Evolutionary conservation across 37 sponge, comb jelly and placozoan genomes (phyloP).

Genomic region (Oscarella lobularis): DNA sequence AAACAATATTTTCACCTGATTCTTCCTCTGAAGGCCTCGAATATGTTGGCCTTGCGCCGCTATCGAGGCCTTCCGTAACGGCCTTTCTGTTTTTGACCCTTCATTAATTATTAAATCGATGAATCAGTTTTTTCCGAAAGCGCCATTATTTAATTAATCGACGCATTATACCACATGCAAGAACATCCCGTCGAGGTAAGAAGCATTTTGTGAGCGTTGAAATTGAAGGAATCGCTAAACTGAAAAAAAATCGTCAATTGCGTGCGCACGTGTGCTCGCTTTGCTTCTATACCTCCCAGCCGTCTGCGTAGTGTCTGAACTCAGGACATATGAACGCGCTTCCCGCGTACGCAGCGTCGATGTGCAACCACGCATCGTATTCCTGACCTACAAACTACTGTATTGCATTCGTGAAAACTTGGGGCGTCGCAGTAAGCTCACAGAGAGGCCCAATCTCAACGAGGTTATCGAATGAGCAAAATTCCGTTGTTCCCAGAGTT

Average conservation of each 20-base stretch:
- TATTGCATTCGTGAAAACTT: too few species aligned
- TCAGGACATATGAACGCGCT: neutral
- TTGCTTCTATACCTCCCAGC: neutral
- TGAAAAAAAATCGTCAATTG: neutral
- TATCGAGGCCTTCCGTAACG: neutral
- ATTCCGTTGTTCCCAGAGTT: neutral
- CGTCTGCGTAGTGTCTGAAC: neutral
- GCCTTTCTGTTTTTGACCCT: neutral
- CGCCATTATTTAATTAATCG: too few species aligned
- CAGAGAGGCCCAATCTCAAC: neutral
- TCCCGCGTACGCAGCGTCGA: neutral
- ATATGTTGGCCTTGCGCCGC: neutral
- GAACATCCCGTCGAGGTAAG: neutral
- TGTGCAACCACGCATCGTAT: neutral
- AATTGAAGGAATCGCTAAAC: neutral
- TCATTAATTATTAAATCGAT: neutral
- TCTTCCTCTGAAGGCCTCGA: neutral
- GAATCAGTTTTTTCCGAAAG: too few species aligned
- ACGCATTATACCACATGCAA: neutral
- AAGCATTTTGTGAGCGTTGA: neutral
- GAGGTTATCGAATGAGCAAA: neutral
- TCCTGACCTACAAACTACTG: neutral
- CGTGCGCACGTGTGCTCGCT: neutral
- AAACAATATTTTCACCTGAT: too few species aligned
- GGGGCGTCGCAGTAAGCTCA: too few species aligned